Evolutionary conservation across 1,140 invertebrate species (phyloP), one percentile per base, ranked within the genome.

Genomic region (Hyles euphorbiae): DNA sequence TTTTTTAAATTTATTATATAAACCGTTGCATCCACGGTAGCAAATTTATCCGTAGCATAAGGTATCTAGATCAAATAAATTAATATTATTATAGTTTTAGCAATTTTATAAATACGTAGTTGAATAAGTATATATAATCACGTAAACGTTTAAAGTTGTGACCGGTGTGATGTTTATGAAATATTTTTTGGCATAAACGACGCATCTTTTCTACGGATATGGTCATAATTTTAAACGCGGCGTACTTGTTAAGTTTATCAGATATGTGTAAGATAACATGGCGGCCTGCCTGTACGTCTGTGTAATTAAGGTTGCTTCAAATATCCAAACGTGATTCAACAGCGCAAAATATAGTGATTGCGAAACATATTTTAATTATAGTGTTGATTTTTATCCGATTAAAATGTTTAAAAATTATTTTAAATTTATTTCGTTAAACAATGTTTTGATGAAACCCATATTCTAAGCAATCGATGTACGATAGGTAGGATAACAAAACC

Each of bases 11-110:
- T 2, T 52, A 52, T 52, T 52, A 9, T 52, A 52, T 7, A 34
- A 34, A 34, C n/a, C 10, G 33, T 52, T 52, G 34, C 33, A 34
- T 9, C 9, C 9, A 11, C 50, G 50, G 33, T 9, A 34, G 50
- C 32, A 52, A 52, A 10, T 52, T 52, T 52, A 52, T 52, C 5
- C 32, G 34, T 52, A 57, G 56, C 67, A 53, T 73, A 72, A 69
- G 75, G 65, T 65, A 70, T 71, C 63, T 83, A 85, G 82, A 85
- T 85, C 82, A 85, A 85, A 85, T 78, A 75, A 81, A 76, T 74
- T 76, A 78, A 81, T 72, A 60, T 65, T 67, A 61, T 72, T 56
- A 66, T 58, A 58, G 45, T 56, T 60, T 53, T 59, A 61, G 40
- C 46, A 72, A 76, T 67, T 60, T 67, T 76, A 78, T 73, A 74